These are phyloP conservation scores for Coregonus clupeaformis DNA, from an alignment of 2,113 vertebrate genomes.

Conservation along the genomic window DNA sequence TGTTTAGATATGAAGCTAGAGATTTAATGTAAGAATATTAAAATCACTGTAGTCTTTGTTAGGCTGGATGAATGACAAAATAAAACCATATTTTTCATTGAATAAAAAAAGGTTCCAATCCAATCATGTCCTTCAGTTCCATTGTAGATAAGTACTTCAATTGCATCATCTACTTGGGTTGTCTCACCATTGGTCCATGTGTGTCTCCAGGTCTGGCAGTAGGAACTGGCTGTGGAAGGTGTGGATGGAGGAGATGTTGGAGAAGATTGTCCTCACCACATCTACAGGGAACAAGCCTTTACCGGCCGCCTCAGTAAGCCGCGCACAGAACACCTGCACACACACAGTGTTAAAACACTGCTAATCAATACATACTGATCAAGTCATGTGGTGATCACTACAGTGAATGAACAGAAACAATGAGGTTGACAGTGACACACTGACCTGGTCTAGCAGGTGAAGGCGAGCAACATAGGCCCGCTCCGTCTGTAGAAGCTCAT, in stretches of 20 bases:
- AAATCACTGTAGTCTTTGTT: too few species aligned
- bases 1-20: background rate
- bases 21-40: background rate
- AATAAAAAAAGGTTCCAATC: too few species aligned
- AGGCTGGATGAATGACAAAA: too few species aligned
- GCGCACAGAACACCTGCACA: slow-evolving; percentile 80
- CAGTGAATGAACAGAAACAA: background rate
- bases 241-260: slow-evolving; percentile 88
- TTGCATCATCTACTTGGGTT: too few species aligned
- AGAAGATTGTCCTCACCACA: slow-evolving; percentile 85
- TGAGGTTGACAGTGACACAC: background rate
- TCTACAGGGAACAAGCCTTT: slow-evolving; percentile 81
- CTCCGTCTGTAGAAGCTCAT: slow-evolving; percentile 86
- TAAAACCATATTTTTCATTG: too few species aligned
- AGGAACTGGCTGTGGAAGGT: slow-evolving; percentile 86
- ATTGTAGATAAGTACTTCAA: too few species aligned
- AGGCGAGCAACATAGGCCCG: slow-evolving; percentile 83
- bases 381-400: background rate
- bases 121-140: too few species aligned
- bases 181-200: slow-evolving; percentile 81
- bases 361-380: too few species aligned
- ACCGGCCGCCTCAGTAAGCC: slow-evolving; percentile 78
- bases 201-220: slow-evolving; percentile 81
- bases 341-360: background rate
- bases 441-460: slow-evolving; percentile 83